phyloP scores from a whole-genome alignment of 1,140 invertebrate genomes.

The Papilio polyxenes region DNA sequence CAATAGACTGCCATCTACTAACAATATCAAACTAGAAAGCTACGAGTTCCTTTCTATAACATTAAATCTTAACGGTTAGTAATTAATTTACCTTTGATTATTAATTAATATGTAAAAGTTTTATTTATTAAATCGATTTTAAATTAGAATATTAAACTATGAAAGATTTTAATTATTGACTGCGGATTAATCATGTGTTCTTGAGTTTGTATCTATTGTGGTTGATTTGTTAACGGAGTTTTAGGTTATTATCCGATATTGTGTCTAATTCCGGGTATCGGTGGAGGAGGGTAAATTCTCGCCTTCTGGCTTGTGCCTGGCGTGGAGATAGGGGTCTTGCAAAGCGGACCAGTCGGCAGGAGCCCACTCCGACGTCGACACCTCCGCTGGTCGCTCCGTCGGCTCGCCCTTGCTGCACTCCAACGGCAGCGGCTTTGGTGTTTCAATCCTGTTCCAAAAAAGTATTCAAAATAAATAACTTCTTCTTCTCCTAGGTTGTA shows the following conservation, averaged over 20 bases:
- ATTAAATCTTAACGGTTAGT: too few species aligned
- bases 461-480: not conserved
- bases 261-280: slow-evolving; percentile 72
- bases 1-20: too few species aligned
- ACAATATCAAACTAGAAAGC: too few species aligned
- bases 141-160: not conserved
- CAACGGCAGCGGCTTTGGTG: slow-evolving; percentile 72
- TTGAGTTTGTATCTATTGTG: slow-evolving; percentile 66
- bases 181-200: not conserved
- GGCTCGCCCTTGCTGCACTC: slow-evolving; percentile 64
- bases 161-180: not conserved
- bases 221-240: slow-evolving; percentile 14
- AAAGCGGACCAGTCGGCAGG: slow-evolving; percentile 62
- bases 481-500: too few species aligned
- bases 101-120: too few species aligned
- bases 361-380: slow-evolving; percentile 71
- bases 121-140: not conserved
- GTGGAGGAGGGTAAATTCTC: slow-evolving; percentile 77
- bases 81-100: too few species aligned
- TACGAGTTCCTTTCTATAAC: too few species aligned
- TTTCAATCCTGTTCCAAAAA: slow-evolving; percentile 66
- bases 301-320: slow-evolving; percentile 72
- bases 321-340: slow-evolving; percentile 70
- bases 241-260: slow-evolving; percentile 21
- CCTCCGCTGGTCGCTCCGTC: slow-evolving; percentile 71